These are phyloP conservation scores for Sphyrna mokarran DNA, from an alignment of 2,113 vertebrate species.

Conservation along the genomic window DNA sequence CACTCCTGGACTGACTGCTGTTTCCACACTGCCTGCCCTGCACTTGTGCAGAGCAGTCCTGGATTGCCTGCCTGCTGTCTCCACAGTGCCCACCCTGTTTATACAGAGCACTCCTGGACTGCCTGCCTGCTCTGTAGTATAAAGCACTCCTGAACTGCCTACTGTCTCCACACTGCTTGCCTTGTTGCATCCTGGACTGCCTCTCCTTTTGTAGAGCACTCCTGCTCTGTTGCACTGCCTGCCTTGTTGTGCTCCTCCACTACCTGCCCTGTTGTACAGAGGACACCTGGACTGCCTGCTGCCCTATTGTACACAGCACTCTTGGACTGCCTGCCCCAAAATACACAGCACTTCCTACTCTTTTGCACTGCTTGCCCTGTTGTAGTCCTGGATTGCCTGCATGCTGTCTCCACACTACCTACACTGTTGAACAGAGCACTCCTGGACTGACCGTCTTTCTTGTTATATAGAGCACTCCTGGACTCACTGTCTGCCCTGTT, in stretches of 20 bases:
- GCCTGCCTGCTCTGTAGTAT: too few relatives aligned
- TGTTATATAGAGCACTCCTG: background rate
- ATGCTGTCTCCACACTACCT: too few relatives aligned
- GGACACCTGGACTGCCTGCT: too few relatives aligned
- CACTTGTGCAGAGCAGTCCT: background rate
- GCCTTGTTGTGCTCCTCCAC: too few relatives aligned
- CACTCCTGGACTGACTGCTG: too few relatives aligned
- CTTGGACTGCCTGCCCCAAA: too few relatives aligned
- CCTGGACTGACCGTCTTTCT: conserved; percentile 22
- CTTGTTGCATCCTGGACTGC: background rate
- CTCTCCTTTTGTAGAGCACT: too few relatives aligned
- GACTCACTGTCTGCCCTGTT: too few relatives aligned
- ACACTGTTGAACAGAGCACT: background rate
- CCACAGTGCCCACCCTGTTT: background rate
- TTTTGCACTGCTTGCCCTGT: too few relatives aligned
- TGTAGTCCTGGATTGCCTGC: background rate
- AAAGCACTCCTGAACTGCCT: background rate
- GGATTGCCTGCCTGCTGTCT: too few relatives aligned
- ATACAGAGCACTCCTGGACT: background rate
- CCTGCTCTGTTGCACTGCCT: too few relatives aligned
- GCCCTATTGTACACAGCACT: background rate
- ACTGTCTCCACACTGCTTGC: background rate
- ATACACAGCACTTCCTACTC: background rate
- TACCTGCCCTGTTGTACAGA: background rate
- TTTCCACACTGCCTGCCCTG: background rate